A percentile compares a stretch with the other conserved stretches of the same genome.
Conservation (phyloP, 2,888 invertebrate genomes). For the Pinctada fucata region DNA sequence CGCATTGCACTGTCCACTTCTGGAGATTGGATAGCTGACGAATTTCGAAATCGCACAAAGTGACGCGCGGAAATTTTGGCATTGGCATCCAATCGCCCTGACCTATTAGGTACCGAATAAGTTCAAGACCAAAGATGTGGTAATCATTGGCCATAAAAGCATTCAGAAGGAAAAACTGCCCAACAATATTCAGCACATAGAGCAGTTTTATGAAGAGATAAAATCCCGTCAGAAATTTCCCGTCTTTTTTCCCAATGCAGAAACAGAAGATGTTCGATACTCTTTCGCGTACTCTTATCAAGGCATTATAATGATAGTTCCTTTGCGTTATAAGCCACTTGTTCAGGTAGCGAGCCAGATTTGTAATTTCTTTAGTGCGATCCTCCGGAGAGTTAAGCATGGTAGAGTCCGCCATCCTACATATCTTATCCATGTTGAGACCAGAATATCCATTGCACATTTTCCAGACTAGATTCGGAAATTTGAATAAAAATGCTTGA, state of each 20-base stretch:
- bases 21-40: conserved; percentile 58
- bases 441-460: conserved; percentile 57
- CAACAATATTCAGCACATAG: conserved; percentile 55
- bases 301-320: conserved; percentile 53
- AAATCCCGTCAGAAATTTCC: conserved; percentile 58
- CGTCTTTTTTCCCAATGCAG: conserved; percentile 56
- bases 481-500: conserved; percentile 59
- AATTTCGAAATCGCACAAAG: conserved; percentile 61
- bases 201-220: conserved; percentile 57
- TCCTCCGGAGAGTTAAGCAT: conserved; percentile 55
- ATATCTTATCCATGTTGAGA: conserved; percentile 53
- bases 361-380: conserved; percentile 47
- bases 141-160: conserved; percentile 56
- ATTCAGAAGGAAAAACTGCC: conserved; percentile 61
- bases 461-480: conserved; percentile 59
- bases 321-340: conserved; percentile 58
- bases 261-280: conserved; percentile 54
- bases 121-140: conserved; percentile 58
- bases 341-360: conserved; percentile 58
- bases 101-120: conserved; percentile 47
- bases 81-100: conserved; percentile 56
- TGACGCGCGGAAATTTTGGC: conserved; percentile 59
- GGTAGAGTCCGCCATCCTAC: conserved; percentile 47
- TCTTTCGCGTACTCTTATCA: conserved; percentile 49
- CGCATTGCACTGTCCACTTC: conserved; percentile 59